These are phyloP conservation scores for Amblyopsis hoosieri DNA, from an alignment of 2,797 vertebrate species.

Conservation along the genomic window DNA sequence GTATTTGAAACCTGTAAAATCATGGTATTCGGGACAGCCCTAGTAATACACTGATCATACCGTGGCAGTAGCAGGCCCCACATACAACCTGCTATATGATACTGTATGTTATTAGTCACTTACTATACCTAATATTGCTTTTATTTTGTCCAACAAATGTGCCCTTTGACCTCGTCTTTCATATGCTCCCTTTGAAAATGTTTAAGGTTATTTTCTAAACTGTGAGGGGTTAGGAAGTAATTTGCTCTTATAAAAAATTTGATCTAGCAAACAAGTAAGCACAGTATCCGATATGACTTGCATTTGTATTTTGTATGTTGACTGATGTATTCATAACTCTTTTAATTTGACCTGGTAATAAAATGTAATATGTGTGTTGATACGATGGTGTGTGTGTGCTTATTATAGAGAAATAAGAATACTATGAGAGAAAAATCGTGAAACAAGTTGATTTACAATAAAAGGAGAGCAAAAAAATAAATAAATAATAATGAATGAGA, in stretches of 20 bases:
- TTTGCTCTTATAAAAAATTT: conserved; percentile 3
- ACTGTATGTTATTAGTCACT: too few species aligned
- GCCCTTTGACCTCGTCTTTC: neutral
- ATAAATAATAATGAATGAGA: too few species aligned
- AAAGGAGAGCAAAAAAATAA: too few species aligned
- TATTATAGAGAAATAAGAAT: too few species aligned
- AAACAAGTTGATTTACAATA: too few species aligned
- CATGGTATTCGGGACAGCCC: too few species aligned
- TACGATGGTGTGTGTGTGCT: neutral
- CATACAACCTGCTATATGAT: too few species aligned
- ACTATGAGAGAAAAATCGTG: too few species aligned
- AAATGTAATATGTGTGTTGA: conserved; percentile 30
- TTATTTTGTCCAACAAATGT: neutral
- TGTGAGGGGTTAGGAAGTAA: neutral
- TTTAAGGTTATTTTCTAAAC: neutral
- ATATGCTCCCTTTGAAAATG: neutral
- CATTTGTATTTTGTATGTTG: conserved; percentile 9
- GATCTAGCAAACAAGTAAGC: neutral
- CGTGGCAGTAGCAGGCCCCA: too few species aligned
- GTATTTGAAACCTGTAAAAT: too few species aligned
- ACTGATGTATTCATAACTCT: neutral
- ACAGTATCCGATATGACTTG: conserved; percentile 7
- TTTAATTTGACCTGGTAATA: conserved; percentile 36
- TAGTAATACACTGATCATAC: too few species aligned
- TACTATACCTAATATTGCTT: neutral